These are phyloP conservation scores for Ypsolopha scabrella DNA, from an alignment of 2,888 invertebrate species.

Conservation along the genomic window DNA sequence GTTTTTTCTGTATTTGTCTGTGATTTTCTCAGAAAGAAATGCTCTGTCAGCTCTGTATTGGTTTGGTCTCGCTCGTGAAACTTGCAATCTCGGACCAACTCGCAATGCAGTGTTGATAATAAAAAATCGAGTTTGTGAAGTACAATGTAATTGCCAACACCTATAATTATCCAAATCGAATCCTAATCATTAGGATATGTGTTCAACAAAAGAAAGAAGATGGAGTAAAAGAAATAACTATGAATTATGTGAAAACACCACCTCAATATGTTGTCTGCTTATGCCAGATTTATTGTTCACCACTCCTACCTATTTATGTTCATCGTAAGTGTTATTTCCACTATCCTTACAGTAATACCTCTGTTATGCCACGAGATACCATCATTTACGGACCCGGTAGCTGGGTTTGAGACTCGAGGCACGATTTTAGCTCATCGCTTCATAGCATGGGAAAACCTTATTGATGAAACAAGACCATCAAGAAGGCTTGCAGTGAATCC, in stretches of 20 bases:
- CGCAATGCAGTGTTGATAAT: too few relatives aligned
- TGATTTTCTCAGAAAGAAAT: too few relatives aligned
- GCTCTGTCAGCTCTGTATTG: too few relatives aligned
- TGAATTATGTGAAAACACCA: conserved; percentile 38
- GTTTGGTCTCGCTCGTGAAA: too few relatives aligned
- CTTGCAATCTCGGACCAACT: too few relatives aligned
- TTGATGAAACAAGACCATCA: conserved; percentile 78
- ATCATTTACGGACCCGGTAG: conserved; percentile 87
- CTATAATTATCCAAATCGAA: too few relatives aligned
- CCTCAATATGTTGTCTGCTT: conserved; percentile 53
- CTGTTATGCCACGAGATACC: conserved; percentile 65
- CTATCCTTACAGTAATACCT: conserved; percentile 50
- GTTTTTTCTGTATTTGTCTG: too few relatives aligned
- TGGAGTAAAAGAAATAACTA: conserved; percentile 41
- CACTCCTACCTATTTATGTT: conserved; percentile 56
- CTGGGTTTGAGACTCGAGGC: conserved; percentile 95
- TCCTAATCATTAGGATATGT: conserved; percentile 17
- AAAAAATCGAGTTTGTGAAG: too few relatives aligned
- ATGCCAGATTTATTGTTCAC: conserved; percentile 62
- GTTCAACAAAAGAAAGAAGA: conserved; percentile 24
- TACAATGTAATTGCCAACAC: too few relatives aligned
- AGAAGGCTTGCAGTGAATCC: conserved; percentile 81
- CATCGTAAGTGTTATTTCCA: conserved; percentile 44
- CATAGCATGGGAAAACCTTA: conserved; percentile 87
- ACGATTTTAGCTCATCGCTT: conserved; percentile 84